Conservation (phyloP, 2,113 vertebrate genomes). For the Actenoides hombroni region DNA sequence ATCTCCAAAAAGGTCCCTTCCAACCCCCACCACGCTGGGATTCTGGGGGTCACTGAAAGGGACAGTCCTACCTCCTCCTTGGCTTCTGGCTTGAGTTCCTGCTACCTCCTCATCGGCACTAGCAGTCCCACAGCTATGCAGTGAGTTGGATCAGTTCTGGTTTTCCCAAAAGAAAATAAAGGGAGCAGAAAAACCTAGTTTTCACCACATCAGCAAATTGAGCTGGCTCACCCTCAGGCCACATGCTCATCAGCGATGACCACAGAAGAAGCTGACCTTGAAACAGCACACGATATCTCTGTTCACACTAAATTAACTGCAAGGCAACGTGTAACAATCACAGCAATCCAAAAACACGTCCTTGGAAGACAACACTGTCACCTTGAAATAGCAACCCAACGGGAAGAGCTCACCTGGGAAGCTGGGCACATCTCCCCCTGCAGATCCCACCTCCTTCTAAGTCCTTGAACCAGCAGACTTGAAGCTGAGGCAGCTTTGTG, state of each 20-base stretch:
- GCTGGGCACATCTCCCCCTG: neutral
- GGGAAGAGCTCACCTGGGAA: neutral
- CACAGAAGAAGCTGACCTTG: neutral
- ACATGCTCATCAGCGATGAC: rapidly evolving
- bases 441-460: neutral
- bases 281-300: rapidly evolving
- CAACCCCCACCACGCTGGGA: neutral
- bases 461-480: neutral
- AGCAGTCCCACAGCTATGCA: neutral
- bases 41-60: neutral
- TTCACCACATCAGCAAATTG: neutral
- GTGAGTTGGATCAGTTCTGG: neutral
- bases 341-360: rapidly evolving
- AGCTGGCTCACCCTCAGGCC: neutral
- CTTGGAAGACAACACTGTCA: rapidly evolving
- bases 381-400: rapidly evolving
- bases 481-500: neutral
- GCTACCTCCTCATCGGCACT: neutral
- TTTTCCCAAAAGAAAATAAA: neutral
- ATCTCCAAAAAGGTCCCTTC: neutral
- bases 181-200: rapidly evolving
- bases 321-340: neutral
- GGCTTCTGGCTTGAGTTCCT: neutral
- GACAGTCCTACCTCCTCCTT: neutral
- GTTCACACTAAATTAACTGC: neutral